phyloP scores from a whole-genome alignment of 2,888 invertebrate species.

The Drosophila rubida region DNA sequence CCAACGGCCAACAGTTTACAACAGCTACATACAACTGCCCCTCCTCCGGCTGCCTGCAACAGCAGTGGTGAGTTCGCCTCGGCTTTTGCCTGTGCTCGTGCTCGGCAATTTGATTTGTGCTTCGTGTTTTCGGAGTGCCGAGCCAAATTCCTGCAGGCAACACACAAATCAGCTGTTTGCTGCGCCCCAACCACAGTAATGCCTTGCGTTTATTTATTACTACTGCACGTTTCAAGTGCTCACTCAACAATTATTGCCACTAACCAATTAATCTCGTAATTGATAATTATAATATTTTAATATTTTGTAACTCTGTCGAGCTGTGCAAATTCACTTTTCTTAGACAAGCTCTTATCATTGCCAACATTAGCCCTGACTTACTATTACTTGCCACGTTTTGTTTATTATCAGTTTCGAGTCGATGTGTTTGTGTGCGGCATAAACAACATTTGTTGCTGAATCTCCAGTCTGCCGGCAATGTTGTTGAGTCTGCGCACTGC shows the following conservation, averaged over 20 bases:
- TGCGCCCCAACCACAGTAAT: background rate
- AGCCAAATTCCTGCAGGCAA: conserved; percentile 58
- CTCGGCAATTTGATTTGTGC: conserved; percentile 11
- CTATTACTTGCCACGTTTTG: conserved; percentile 40
- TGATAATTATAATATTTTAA: background rate
- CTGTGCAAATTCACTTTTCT: background rate
- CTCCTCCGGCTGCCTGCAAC: background rate
- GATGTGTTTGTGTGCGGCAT: conserved; percentile 20
- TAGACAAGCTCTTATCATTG: background rate
- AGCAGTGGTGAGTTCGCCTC: conserved; percentile 65
- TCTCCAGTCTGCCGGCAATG: conserved; percentile 68
- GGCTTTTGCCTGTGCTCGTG: conserved; percentile 15
- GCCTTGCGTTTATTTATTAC: conserved; percentile 16
- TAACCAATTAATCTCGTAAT: background rate
- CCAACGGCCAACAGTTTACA: conserved; percentile 57
- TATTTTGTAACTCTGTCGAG: background rate
- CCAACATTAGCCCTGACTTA: conserved; percentile 1
- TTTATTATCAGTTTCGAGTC: conserved; percentile 58
- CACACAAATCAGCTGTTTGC: conserved; percentile 64
- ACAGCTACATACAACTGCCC: conserved; percentile 55
- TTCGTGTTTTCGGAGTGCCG: conserved; percentile 66
- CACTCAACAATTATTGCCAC: background rate
- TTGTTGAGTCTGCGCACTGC: conserved; percentile 77
- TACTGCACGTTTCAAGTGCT: background rate
- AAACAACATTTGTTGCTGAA: conserved; percentile 78